phyloP scores from a whole-genome alignment of 2,113 vertebrate genomes.

The Sorex araneus region DNA sequence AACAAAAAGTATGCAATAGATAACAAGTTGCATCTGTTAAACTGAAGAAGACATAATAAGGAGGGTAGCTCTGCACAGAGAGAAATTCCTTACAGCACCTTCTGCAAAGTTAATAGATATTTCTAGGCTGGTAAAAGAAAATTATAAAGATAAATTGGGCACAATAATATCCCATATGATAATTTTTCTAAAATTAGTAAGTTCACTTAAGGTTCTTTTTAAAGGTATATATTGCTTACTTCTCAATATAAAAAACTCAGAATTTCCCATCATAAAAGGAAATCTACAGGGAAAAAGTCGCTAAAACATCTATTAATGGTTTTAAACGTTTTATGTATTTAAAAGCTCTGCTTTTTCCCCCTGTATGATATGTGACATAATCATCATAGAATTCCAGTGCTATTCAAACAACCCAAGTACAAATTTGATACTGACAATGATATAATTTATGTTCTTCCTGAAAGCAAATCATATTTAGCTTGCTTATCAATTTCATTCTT shows the following conservation, averaged over 20 bases:
- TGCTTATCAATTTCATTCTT: slow-evolving; percentile 77
- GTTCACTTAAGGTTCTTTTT: slow-evolving; percentile 72
- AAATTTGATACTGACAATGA: background rate
- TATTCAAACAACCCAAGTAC: background rate
- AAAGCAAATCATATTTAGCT: slow-evolving; percentile 53
- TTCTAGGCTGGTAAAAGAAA: slow-evolving; percentile 76
- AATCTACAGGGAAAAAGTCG: slow-evolving; percentile 67
- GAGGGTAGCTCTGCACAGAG: slow-evolving; percentile 40
- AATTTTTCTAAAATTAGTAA: slow-evolving; percentile 79
- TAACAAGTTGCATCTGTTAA: slow-evolving; percentile 51
- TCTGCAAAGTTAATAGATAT: slow-evolving; percentile 76
- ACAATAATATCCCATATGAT: slow-evolving; percentile 71
- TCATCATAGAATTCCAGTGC: slow-evolving; percentile 46
- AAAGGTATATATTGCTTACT: slow-evolving; percentile 68
- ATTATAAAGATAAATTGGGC: slow-evolving; percentile 77
- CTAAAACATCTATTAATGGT: slow-evolving; percentile 50
- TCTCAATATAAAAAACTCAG: slow-evolving; percentile 44
- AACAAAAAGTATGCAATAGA: slow-evolving; percentile 6
- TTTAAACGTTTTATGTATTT: slow-evolving; percentile 60
- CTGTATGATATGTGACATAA: background rate
- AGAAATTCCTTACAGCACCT: slow-evolving; percentile 67
- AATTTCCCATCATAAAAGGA: slow-evolving; percentile 55
- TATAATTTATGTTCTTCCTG: background rate
- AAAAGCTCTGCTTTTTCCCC: slow-evolving; percentile 23
- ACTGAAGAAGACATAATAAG: slow-evolving; percentile 62